These are phyloP conservation scores for Oplegnathus fasciatus DNA, from an alignment of 2,113 vertebrate genomes.

Conservation along the genomic window DNA sequence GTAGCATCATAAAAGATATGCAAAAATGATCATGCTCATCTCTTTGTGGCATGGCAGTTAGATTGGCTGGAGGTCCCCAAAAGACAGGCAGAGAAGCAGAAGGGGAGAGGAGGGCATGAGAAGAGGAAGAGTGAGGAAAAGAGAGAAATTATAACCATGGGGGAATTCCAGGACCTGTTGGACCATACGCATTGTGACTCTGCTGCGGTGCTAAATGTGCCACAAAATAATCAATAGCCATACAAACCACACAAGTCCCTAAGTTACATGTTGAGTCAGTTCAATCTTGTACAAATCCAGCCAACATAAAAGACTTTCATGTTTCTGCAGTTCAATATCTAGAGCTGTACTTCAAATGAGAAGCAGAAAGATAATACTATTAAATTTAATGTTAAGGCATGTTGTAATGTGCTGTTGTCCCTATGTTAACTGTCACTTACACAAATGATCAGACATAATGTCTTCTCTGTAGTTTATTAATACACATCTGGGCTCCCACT, in stretches of 20 bases:
- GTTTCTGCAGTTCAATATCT: conserved; percentile 7
- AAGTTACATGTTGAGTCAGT: conserved; percentile 11
- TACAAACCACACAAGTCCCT: conserved; percentile 10
- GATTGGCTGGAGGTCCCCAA: conserved; percentile 21
- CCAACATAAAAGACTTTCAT: neutral
- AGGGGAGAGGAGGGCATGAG: neutral
- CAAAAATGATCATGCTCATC: conserved; percentile 12
- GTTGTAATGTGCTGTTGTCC: neutral
- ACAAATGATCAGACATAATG: neutral
- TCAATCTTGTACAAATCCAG: conserved; percentile 3
- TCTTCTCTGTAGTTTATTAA: neutral
- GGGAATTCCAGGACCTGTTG: conserved; percentile 27
- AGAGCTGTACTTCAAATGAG: neutral
- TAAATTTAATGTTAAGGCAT: neutral
- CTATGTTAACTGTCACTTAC: no score
- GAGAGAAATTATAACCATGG: neutral
- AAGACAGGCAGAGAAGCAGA: neutral
- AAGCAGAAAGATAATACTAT: neutral
- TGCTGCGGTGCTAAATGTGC: conserved; percentile 11
- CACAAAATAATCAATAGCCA: conserved; percentile 9
- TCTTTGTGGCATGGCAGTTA: conserved; percentile 4
- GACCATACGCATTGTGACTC: conserved; percentile 9
- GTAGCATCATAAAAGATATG: conserved; percentile 21
- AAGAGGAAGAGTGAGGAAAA: neutral
- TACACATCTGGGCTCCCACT: conserved; percentile 4